A percentile compares a stretch with the other conserved stretches of the same genome.
Evolutionary conservation across 2,113 vertebrate genomes (phyloP).

Genomic region (Pipa parva): DNA sequence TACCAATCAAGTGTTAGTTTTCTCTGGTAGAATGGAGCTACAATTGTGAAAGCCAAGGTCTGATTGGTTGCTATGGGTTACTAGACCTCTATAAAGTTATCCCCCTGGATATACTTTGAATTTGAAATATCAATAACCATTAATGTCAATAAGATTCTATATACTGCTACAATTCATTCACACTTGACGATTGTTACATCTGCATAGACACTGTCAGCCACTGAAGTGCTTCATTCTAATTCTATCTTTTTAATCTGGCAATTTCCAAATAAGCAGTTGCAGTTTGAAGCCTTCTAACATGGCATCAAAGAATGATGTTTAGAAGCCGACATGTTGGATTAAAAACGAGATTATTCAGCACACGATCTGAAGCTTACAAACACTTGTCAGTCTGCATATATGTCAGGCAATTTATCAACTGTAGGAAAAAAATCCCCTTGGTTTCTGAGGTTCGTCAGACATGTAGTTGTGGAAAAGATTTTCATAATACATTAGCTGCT

Average conservation of each 20-base stretch:
- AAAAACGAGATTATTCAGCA: conserved; percentile 49
- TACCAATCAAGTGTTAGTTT: too few species aligned
- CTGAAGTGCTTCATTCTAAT: conserved; percentile 35
- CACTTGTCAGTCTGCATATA: conserved; percentile 44
- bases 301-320: conserved; percentile 47
- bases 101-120: too few species aligned
- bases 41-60: too few species aligned
- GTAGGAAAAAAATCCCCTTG: conserved; percentile 28
- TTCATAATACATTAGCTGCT: conserved; percentile 2
- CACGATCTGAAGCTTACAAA: conserved; percentile 46
- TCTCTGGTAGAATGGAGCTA: too few species aligned
- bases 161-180: too few species aligned
- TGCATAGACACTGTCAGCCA: neutral
- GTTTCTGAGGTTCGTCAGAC: conserved; percentile 11
- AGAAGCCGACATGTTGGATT: conserved; percentile 28
- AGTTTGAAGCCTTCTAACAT: conserved; percentile 29
- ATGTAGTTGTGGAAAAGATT: neutral
- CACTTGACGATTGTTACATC: too few species aligned
- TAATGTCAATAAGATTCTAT: too few species aligned
- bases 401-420: conserved; percentile 46
- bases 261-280: conserved; percentile 40
- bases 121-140: too few species aligned
- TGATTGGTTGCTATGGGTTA: too few species aligned
- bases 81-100: too few species aligned
- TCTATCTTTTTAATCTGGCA: conserved; percentile 19